Base-by-base conservation (phyloP, 2,888 invertebrate species). In the Ormia ochracea region DNA sequence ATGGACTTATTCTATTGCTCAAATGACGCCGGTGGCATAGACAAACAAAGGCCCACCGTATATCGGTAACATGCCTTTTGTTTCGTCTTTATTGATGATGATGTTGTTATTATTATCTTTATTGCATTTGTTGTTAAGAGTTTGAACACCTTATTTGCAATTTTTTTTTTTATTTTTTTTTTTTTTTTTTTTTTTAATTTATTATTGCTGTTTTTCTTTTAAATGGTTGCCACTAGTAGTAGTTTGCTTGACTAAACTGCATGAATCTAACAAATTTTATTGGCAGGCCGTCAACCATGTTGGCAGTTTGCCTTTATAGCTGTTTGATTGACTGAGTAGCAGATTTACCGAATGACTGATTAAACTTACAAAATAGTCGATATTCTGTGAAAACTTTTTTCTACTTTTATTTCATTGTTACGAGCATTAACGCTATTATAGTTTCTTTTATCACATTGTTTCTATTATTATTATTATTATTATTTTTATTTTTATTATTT, bases 271-370 rank as follows among this genome's bases (percentile, higher is more conserved):
- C n/a, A 45, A 69, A 23, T 5, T 48, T 33, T 48, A 36, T 38
- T 50, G 65, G 14, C 65, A 50, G 50, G 50, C 65, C 36, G 23
- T 45, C 33, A 45, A 21, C 14, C 33, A 10, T 56, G 56, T 43
- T 66, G 43, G 45, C 70, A 61, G 52, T 31, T 52, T 26, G n/a
- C 10, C 21, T 54, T 41, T 17, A 41, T 52, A 14, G 26, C 33
- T 72, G 48, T 2, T 19, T 56, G 58, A 21, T 41, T 78, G 50
- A 58, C 76, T 69, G 59, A 45, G 52, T 72, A 72, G 48, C 73
- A 73, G 76, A 77, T 59, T 81, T 65, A 82, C 74, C 72, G 74
- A 77, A 45, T 75, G 70, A 72, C 79, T 75, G 79, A 75, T 72
- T 70, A 70, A 75, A 75, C 61, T 79, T 74, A 75, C 52, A 75